Conservation (phyloP, 1,140 invertebrate genomes). For the Copidosoma floridanum region DNA sequence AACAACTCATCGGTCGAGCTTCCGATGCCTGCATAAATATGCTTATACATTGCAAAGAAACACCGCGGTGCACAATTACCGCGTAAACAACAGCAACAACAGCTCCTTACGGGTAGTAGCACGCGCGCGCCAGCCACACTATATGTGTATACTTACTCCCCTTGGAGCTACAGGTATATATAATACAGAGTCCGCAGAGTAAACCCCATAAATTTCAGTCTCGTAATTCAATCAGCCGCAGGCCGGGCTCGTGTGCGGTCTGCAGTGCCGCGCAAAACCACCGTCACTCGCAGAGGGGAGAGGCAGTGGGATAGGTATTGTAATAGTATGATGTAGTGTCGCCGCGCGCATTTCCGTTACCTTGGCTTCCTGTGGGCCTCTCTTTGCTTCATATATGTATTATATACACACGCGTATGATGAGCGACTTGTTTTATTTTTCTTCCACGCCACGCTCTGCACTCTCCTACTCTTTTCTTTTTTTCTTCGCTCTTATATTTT, state of each 20-base stretch:
- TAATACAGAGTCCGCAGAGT: no score
- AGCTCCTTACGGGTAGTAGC: conserved; percentile 11
- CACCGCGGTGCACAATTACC: conserved; percentile 17
- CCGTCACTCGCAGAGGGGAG: no score
- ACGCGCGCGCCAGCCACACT: no score
- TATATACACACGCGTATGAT: background rate
- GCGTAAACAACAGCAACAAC: conserved; percentile 23
- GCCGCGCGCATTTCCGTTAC: conserved; percentile 23
- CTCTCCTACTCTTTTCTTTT: background rate
- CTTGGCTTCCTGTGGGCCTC: conserved; percentile 9
- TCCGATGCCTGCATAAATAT: no score
- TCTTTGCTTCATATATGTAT: no score
- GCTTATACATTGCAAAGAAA: background rate
- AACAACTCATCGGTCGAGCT: background rate
- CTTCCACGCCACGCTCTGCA: background rate
- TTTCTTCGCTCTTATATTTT: background rate
- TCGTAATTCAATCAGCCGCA: conserved; percentile 28
- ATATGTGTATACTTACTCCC: no score
- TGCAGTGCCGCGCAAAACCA: no score
- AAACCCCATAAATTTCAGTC: conserved; percentile 23
- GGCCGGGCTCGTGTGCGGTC: background rate
- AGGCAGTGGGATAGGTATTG: no score
- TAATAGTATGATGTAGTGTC: no score
- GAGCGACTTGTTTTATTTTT: background rate
- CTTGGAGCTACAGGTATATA: no score